phyloP scores from a whole-genome alignment of 2,113 vertebrate species.

The Phaethon lepturus region DNA sequence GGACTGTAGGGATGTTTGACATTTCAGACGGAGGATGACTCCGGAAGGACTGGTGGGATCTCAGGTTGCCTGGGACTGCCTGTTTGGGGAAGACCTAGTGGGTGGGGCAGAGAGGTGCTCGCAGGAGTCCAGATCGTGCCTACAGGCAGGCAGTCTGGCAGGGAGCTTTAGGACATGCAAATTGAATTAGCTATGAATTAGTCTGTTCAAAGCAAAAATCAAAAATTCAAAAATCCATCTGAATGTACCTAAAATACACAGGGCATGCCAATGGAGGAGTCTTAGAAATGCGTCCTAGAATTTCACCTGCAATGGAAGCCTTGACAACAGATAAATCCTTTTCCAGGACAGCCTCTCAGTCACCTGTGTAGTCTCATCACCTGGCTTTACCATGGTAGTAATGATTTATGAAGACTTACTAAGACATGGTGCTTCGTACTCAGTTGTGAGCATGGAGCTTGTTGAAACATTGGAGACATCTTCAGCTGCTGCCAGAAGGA shows the following conservation, averaged over 20 bases:
- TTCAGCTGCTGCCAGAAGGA: conserved; percentile 43
- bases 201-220: not conserved
- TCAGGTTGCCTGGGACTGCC: not conserved
- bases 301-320: not conserved
- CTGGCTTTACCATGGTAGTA: not conserved
- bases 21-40: not conserved
- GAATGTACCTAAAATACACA: not conserved
- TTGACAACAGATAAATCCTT: not conserved
- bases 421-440: conserved; percentile 44
- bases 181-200: not conserved
- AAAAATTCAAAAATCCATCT: not conserved
- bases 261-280: not conserved
- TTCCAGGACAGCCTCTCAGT: not conserved
- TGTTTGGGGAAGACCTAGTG: not conserved
- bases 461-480: not conserved
- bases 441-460: not conserved
- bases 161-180: not conserved
- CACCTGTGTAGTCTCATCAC: not conserved
- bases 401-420: conserved; percentile 62
- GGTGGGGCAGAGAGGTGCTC: rapidly evolving
- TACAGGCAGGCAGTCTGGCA: not conserved
- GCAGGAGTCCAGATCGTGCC: not conserved
- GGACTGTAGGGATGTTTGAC: not conserved
- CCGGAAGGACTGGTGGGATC: not conserved
- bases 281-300: not conserved